phyloP scores from a whole-genome alignment of 2,113 vertebrate species.

The Protomyctophum bolini region DNA sequence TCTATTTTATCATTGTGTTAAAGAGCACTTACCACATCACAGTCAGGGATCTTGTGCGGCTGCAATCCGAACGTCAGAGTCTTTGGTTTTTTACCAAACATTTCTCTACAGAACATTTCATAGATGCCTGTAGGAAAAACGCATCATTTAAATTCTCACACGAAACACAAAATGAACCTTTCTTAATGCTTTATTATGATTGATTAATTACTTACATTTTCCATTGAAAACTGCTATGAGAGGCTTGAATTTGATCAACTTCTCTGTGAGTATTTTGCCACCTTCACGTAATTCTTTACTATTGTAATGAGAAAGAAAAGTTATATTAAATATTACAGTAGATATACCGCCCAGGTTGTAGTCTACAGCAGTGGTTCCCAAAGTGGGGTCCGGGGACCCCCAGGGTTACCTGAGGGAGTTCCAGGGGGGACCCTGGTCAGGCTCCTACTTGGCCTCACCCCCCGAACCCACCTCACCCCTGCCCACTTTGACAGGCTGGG shows the following conservation, averaged over 20 bases:
- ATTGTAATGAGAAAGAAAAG: conserved; percentile 46
- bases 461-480: too few relatives aligned
- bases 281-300: conserved; percentile 99
- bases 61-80: conserved; percentile 78
- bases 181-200: too few relatives aligned
- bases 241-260: conserved; percentile 93
- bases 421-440: too few relatives aligned
- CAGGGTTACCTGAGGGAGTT: too few relatives aligned
- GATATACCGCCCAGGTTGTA: too few relatives aligned
- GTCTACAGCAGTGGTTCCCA: too few relatives aligned
- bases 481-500: too few relatives aligned
- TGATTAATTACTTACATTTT: conserved; percentile 87
- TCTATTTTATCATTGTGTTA: too few relatives aligned
- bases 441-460: too few relatives aligned
- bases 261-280: conserved; percentile 94
- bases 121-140: conserved; percentile 87
- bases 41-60: conserved; percentile 88
- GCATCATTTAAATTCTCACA: neutral
- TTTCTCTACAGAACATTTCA: conserved; percentile 98
- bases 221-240: conserved; percentile 98
- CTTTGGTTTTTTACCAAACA: conserved; percentile 95
- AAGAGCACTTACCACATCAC: conserved; percentile 88
- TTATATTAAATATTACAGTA: too few relatives aligned
- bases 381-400: too few relatives aligned
- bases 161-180: too few relatives aligned